Base-by-base conservation (phyloP, 2,113 vertebrate species). In the Thermophis baileyi region DNA sequence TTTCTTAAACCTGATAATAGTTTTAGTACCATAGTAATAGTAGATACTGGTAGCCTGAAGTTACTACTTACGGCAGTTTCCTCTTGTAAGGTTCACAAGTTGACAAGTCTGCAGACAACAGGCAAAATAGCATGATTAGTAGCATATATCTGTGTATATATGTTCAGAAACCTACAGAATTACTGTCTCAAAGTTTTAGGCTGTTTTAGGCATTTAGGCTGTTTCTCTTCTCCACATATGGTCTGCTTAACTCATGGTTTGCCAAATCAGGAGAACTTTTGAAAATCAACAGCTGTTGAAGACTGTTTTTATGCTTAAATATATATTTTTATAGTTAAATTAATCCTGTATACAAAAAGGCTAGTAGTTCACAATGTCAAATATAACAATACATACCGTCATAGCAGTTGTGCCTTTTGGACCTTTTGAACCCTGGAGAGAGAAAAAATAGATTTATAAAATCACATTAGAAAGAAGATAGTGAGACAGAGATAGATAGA, bases 51-150 rank as follows among this genome's bases (percentile, higher is more conserved):
- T 69, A 14, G 30, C 60, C 60, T 69, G 60, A 69, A 69, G 10
- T 35, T 40, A 51, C 47, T 94, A 97, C 98, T 98, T 97, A 99
- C 98, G 97, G 94, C 99, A 99, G 96, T 98, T 99, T 94, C 98
- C 96, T 93, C 96, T 94, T 51, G 98, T 96, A 93, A 98, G 98
- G 91, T 96, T 96, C 88, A 99, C 96, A 96, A 99, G 97, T 94
- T 99, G 95, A 97, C 99, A 99, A 91, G 98, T 97, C 98, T 99
- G 95, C 51, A 94, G 40, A 8, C 85, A 50, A 90, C 92, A 95
- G 16, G 92, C 11, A 92, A 87, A 92, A 0, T 0, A 91, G 81
- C 92, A 85, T 57, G 51, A 85, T 85, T 55, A 89, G 49, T 2
- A 55, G 9, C 16, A 7, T 91, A 55, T 54, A 0, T 35, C 27